These are phyloP conservation scores for Poeciliopsis infans DNA, from an alignment of 2,797 vertebrate species.

Conservation along the genomic window DNA sequence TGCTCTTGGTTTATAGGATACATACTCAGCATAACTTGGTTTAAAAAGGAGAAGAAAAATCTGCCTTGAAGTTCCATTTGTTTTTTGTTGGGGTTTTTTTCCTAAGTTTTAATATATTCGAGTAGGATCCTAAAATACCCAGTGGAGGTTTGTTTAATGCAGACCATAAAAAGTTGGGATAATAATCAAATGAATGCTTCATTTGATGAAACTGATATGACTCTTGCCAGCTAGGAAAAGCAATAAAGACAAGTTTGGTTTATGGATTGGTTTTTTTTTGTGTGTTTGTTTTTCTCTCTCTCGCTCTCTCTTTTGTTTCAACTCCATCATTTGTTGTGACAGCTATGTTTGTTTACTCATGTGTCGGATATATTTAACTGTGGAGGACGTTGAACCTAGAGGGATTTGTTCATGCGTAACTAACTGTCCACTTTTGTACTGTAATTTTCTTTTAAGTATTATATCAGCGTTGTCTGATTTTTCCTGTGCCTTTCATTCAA, in stretches of 20 bases:
- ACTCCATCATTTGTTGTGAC: conserved; percentile 82
- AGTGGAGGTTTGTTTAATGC: conserved; percentile 54
- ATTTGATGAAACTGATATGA: conserved; percentile 35
- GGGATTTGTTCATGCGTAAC: conserved; percentile 91
- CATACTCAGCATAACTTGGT: conserved; percentile 10
- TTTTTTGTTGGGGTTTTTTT: background rate
- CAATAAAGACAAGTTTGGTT: conserved; percentile 91
- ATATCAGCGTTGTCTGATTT: conserved; percentile 97
- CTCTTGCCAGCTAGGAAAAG: conserved; percentile 84
- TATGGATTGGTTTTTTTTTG: conserved; percentile 56
- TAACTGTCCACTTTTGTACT: conserved; percentile 96
- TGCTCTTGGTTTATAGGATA: conserved; percentile 36
- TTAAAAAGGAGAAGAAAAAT: background rate
- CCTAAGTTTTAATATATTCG: conserved; percentile 43
- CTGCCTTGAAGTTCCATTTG: conserved; percentile 18
- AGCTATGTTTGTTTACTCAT: conserved; percentile 1
- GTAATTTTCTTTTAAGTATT: conserved; percentile 88
- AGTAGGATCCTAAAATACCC: conserved; percentile 41
- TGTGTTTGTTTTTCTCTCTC: conserved; percentile 4
- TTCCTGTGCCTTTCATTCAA: conserved; percentile 97
- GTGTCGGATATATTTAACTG: conserved; percentile 38
- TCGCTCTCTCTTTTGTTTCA: conserved; percentile 16
- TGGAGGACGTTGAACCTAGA: conserved; percentile 66
- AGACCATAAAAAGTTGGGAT: conserved; percentile 24
- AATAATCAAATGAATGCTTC: conserved; percentile 46